These are phyloP conservation scores for Burhinus oedicnemus DNA, from an alignment of 2,113 vertebrate species.

Conservation along the genomic window DNA sequence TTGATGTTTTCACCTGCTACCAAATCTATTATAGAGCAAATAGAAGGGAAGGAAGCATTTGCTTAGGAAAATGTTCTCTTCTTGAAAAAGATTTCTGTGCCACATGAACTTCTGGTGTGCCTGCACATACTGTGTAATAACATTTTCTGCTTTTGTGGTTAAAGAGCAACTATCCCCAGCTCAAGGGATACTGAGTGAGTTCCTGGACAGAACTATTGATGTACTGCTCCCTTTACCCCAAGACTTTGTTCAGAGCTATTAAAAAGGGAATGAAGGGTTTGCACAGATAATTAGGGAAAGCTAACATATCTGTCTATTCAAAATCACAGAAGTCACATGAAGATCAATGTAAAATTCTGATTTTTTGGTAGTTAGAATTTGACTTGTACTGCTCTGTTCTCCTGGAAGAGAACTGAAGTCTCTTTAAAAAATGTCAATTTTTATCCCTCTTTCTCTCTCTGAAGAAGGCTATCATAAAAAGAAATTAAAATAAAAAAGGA, in stretches of 20 bases:
- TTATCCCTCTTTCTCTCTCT: background rate
- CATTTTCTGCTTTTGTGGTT: background rate
- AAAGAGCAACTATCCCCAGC: background rate
- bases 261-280: background rate
- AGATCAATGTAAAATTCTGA: background rate
- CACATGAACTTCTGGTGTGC: background rate
- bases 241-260: background rate
- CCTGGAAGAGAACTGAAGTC: background rate
- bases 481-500: background rate
- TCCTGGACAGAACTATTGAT: background rate
- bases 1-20: background rate
- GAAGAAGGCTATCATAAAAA: background rate
- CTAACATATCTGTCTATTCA: background rate
- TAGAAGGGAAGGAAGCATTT: background rate
- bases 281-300: background rate
- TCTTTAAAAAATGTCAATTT: background rate
- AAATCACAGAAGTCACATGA: background rate
- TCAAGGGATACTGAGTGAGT: background rate
- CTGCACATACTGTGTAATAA: background rate
- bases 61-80: background rate
- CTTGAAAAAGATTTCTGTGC: background rate
- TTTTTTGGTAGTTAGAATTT: background rate
- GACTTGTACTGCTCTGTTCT: background rate
- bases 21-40: background rate
- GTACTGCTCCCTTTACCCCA: background rate